Base-by-base conservation (phyloP, 1,140 invertebrate species). In the Drosophila dunni region DNA sequence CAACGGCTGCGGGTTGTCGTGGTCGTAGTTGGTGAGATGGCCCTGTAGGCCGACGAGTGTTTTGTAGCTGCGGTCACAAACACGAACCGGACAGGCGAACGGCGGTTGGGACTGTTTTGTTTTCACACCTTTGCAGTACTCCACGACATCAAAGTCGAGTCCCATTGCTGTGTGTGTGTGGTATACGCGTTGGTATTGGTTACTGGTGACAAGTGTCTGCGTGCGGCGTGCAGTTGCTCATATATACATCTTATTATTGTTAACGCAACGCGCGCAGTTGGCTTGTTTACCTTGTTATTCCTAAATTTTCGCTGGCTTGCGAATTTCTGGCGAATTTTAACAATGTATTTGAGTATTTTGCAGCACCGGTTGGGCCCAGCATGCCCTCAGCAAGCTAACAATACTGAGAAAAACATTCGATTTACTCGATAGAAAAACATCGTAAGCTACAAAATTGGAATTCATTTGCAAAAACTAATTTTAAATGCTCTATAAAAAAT, bases 41-140 rank as follows among this genome's bases (percentile, higher is more conserved):
- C 96, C 97, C 89, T 97, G 96, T 75, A 98, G 94, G 0, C 97
- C 97, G 90, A 95, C 95, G 64, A 97, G 95, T 74, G 96, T 97
- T 93, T 97, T 97, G 92, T 97, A 98, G 17, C 96, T 95, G 93
- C 96, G 96, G 48, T 95, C 96, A 93, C 97, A 98, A 70, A 96
- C 95, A 81, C 95, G 94, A 44, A 97, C 94, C 9, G 97, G 97
- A 89, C 97, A 98, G 79, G 95, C 94, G 93, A 97, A 97, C 36
- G 97, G 97, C 68, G 97, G 96, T 57, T 81, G 75, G 63, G 96
- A 94, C 89, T 95, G 96, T 67, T 96, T 95, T 75, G 95, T 95
- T 72, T 95, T 94, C 69, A 97, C 93, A 92, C 97, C 97, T 82
- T 96, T 95, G 90, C 96, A 96, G 93, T 96, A 97, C 90, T 96